Base-by-base conservation (phyloP, 37 sponge, comb jelly and placozoan genomes). In the Crambe crambe region DNA sequence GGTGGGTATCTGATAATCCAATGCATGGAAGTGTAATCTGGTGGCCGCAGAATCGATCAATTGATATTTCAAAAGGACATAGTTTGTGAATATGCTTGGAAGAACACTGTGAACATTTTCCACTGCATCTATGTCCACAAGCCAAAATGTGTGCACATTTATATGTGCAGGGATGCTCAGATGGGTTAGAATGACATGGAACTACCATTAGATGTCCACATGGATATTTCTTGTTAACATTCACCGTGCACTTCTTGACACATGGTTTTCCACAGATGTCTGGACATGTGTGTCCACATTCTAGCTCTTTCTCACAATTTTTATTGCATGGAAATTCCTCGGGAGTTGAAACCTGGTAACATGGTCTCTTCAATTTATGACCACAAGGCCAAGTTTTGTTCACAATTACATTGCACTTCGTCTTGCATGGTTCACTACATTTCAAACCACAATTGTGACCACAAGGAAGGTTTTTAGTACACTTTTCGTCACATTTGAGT, bases 111-210 rank as follows among this genome's bases (percentile, higher is more conserved):
- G 86, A 76, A 71, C 91, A 90, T 34, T 26, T 42, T 56, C 86
- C 91, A 34, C 37, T 29, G 36, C 94, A 93, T 2, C 29, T 38
- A 66, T 93, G 94, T 39, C 94, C 94, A 89, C 94, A 93, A 10
- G 44, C 23, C 10, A 89, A 77, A 0, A 58, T 77, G 0, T 27
- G 8, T 0, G 34, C 10, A 29, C 93, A 93, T 37, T 26, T 44
- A 25, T 42, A 17, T 41, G 69, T 72, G 70, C 87, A 87, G 4
- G 36, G 73, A 37, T 9, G 56, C 18, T 12, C 56, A 22, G 37
- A 43, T 56, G 31, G 43, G 20, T 54, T 63, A 9, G 36, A 27
- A 12, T 56, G 27, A 37, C 87, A 86, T 27, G 39, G 47, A 2
- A 56, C 36, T 74, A 58, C 64, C 2, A 36, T 21, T 32, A 37